Percentiles rank a stretch among this genome's conserved stretches.
These are phyloP conservation scores for Latrodectus geometricus DNA, from an alignment of 1,140 invertebrate species.

Conservation along the genomic window DNA sequence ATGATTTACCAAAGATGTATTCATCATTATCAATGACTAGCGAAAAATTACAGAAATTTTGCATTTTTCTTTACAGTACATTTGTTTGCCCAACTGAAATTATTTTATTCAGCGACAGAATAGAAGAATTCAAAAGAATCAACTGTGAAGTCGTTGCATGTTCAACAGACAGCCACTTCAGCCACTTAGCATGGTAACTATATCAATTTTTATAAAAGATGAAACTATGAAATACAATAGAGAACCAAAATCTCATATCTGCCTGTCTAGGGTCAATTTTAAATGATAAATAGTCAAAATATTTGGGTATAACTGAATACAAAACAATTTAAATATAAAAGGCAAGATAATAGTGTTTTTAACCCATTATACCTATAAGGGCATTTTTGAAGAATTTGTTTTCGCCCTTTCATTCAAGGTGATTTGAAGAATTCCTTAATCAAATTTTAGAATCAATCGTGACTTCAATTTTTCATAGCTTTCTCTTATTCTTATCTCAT, in stretches of 20 bases:
- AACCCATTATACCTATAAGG: too few relatives aligned
- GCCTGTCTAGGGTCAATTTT: neutral
- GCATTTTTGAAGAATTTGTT: too few relatives aligned
- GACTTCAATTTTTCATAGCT: too few relatives aligned
- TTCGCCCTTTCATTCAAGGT: too few relatives aligned
- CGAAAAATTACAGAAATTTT: too few relatives aligned
- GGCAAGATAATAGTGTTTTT: too few relatives aligned
- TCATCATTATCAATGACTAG: too few relatives aligned
- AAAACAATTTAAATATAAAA: neutral
- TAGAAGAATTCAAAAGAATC: conserved; percentile 88
- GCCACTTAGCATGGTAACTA: conserved; percentile 85
- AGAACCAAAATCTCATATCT: neutral
- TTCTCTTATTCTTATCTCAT: too few relatives aligned
- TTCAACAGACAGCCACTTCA: conserved; percentile 91
- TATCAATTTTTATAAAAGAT: neutral
- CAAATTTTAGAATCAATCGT: too few relatives aligned
- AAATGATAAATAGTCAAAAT: neutral
- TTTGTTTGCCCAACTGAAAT: conserved; percentile 97
- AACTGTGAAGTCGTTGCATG: conserved; percentile 86
- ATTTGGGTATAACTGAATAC: neutral
- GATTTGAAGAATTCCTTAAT: too few relatives aligned
- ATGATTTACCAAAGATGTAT: too few relatives aligned
- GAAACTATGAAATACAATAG: neutral
- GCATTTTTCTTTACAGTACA: conserved; percentile 77
- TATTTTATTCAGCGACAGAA: conserved; percentile 90